Percentiles rank a stretch among this genome's conserved stretches.
These are phyloP conservation scores for Andrena trimmerana DNA, from an alignment of 2,888 invertebrate species.

Conservation along the genomic window DNA sequence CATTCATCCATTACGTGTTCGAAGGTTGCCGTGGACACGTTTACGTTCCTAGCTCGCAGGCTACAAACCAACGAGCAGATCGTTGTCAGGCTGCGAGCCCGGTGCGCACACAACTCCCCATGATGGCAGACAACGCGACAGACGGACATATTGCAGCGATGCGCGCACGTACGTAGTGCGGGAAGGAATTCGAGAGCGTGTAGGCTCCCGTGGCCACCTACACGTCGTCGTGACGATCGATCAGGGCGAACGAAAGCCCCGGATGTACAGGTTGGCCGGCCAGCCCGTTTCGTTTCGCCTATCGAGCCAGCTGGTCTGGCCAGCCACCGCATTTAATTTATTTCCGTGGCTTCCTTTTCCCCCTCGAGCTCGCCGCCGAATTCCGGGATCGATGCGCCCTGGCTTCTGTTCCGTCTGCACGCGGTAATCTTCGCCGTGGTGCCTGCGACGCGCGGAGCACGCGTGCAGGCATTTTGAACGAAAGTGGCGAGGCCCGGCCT, in stretches of 20 bases:
- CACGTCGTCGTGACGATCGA: conserved; percentile 51
- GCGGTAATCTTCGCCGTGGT: conserved; percentile 13
- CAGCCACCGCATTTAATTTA: conserved; percentile 48
- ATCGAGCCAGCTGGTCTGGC: conserved; percentile 21
- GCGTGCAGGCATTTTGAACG: not conserved
- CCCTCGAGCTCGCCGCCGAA: not conserved
- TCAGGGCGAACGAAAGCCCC: conserved; percentile 50
- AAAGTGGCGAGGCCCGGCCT: not conserved
- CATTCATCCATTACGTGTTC: not conserved
- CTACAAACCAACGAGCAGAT: conserved; percentile 33
- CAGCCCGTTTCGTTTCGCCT: conserved; percentile 48
- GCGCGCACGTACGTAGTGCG: conserved; percentile 6
- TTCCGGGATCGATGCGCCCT: conserved; percentile 1
- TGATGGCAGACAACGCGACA: conserved; percentile 23
- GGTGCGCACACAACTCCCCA: conserved; percentile 12
- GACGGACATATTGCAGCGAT: conserved; percentile 26
- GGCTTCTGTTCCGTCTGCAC: not conserved
- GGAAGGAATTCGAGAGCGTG: conserved; percentile 29
- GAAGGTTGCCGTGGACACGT: not conserved
- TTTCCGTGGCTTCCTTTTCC: conserved; percentile 33
- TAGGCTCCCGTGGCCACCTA: conserved; percentile 20
- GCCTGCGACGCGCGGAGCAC: not conserved
- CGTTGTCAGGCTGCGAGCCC: conserved; percentile 12
- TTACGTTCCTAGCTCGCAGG: not conserved
- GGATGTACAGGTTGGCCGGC: conserved; percentile 35